Evolutionary conservation across 2,888 invertebrate genomes (phyloP), one percentile per base, ranked within the genome.

Genomic region (Thereva unica): DNA sequence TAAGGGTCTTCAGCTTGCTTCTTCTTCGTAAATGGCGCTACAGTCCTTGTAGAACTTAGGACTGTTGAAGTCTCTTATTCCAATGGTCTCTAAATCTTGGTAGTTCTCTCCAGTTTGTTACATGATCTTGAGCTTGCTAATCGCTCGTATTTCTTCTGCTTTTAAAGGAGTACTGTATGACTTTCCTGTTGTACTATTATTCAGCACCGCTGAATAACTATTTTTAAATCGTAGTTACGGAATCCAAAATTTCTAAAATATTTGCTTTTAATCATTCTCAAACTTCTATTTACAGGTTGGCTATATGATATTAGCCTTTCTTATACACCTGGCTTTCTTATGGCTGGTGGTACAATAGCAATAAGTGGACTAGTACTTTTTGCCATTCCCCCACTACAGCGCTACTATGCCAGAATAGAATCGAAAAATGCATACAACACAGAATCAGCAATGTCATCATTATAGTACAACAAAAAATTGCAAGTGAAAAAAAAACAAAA

Each of bases 331-430:
- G 94, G 92, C 0, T 99, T 98, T 82, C 87, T 89, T 74, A 84
- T 96, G 68, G 93, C 95, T 23, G 98, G 98, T 4, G 82, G 86
- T 0, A 88, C 92, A 77, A 93, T 97, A 67, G 89, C 91, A 4
- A 71, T 92, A 52, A 95, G 95, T 76, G 97, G 97, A 8, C 59
- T 93, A 50, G 92, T 97, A 83, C 84, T 97, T 69, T 96, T 93
- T 80, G 80, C 87, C 69, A 92, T 95, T 76, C 93, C 94, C 5
- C 80, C 87, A 64, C 73, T 93, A 59, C 89, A 90, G 77, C 84
- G 82, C 68, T 77, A 79, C 70, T 74, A 78, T 67, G 72, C 55
- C 69, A 71, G 45, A 78, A 76, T 53, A 47, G 37, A 44, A 10
- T 44, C 52, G 53, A 8, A 5, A 34, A 42, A 44, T 5, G 54